Conservation (phyloP, 2,113 vertebrate genomes). For the Spea bombifrons region DNA sequence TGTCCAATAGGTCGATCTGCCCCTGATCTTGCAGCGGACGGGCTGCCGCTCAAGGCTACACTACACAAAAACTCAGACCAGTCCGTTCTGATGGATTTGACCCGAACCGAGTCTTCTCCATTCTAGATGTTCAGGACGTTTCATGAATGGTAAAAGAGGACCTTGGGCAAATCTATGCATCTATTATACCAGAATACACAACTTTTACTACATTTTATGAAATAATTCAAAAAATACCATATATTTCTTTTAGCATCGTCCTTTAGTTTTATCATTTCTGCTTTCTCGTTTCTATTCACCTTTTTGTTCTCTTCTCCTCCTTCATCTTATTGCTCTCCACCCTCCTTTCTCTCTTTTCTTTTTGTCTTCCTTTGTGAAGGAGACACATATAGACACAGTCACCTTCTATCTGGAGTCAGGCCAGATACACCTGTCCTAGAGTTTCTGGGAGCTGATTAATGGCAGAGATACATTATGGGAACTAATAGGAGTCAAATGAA, state of each 20-base stretch:
- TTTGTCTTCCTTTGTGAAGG: conserved; percentile 31
- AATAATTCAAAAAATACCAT: not conserved
- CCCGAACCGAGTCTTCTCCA: no score
- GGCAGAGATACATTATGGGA: conserved; percentile 83
- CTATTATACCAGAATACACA: not conserved
- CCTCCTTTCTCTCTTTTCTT: not conserved
- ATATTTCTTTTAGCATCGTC: not conserved
- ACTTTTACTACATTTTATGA: not conserved
- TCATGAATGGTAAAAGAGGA: not conserved
- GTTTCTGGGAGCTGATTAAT: conserved; percentile 72
- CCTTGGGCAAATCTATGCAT: not conserved
- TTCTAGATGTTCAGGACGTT: no score
- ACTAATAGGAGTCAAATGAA: conserved; percentile 89
- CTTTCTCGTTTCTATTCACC: not conserved
- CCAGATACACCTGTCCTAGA: conserved; percentile 44
- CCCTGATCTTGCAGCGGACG: no score
- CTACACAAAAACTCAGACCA: no score
- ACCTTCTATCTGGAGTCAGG: conserved; percentile 41
- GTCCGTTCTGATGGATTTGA: no score
- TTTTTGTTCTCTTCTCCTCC: not conserved
- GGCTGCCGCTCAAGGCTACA: no score
- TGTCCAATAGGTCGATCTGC: no score
- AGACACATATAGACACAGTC: conserved; percentile 32
- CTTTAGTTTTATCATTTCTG: not conserved
- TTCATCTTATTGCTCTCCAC: not conserved